phyloP scores from a whole-genome alignment of 2,888 invertebrate species.

The Meganola albula region DNA sequence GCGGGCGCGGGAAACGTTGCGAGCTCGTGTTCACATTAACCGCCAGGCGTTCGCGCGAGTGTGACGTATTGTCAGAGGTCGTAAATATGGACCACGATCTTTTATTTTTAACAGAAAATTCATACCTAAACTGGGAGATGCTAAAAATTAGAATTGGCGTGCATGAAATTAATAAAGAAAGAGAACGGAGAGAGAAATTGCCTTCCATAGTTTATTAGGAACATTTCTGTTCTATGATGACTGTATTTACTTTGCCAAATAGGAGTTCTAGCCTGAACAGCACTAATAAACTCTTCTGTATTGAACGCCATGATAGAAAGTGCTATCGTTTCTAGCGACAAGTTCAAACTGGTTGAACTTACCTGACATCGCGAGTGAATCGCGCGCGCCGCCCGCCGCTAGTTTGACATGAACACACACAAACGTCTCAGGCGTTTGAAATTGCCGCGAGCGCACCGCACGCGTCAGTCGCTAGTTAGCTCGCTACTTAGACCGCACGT shows the following conservation, averaged over 20 bases:
- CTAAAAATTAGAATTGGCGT: conserved; percentile 25
- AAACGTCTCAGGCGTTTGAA: conserved; percentile 22
- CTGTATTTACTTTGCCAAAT: conserved; percentile 16
- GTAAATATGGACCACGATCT: conserved; percentile 21
- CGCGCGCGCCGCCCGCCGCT: conserved; percentile 25
- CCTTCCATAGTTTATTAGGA: conserved; percentile 23
- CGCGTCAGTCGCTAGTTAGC: conserved; percentile 18
- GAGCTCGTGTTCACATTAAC: conserved; percentile 16
- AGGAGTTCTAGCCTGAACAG: conserved; percentile 16
- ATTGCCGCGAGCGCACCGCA: conserved; percentile 19
- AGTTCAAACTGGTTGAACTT: conserved; percentile 16
- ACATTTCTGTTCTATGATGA: conserved; percentile 23
- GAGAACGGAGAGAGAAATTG: conserved; percentile 24
- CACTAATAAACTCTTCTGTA: conserved; percentile 21
- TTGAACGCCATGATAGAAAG: conserved; percentile 14
- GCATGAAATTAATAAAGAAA: conserved; percentile 25
- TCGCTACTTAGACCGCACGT: conserved; percentile 24
- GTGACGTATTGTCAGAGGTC: conserved; percentile 16
- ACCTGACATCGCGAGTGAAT: conserved; percentile 20
- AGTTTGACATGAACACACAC: conserved; percentile 23
- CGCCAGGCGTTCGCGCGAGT: conserved; percentile 23
- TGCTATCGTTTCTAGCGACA: conserved; percentile 11
- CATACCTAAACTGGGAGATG: conserved; percentile 23
- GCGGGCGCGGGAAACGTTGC: conserved; percentile 7
- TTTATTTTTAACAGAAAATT: conserved; percentile 22